phyloP scores from a whole-genome alignment of 2,797 vertebrate species.

The Spinibarbus caldwelli region DNA sequence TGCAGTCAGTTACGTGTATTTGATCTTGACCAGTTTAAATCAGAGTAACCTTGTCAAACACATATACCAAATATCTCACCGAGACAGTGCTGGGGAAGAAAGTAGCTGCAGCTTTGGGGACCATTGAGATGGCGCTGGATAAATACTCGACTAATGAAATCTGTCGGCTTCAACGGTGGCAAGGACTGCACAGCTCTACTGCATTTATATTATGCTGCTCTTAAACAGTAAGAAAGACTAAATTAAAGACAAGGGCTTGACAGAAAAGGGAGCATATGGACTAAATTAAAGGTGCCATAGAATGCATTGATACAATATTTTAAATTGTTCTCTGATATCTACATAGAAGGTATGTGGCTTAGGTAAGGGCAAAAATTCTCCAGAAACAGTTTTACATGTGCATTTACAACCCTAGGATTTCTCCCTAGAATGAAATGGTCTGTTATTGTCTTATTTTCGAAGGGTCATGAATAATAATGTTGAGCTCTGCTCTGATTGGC shows the following conservation, averaged over 20 bases:
- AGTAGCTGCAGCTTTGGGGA: slow-evolving; percentile 84
- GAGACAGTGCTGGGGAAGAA: slow-evolving; percentile 80
- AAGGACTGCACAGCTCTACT: slow-evolving; percentile 96
- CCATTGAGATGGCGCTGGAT: slow-evolving; percentile 85
- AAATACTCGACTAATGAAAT: slow-evolving; percentile 81
- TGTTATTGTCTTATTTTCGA: too few relatives aligned
- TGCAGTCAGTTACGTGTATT: neutral
- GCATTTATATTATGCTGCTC: slow-evolving; percentile 88
- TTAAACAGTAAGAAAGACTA: slow-evolving; percentile 82
- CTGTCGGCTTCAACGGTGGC: slow-evolving; percentile 96
- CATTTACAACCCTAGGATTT: too few relatives aligned
- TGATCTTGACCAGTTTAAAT: neutral
- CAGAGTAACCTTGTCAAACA: neutral
- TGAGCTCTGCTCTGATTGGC: too few relatives aligned
- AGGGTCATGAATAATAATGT: too few relatives aligned
- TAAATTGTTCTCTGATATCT: too few relatives aligned
- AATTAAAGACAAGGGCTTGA: slow-evolving; percentile 40
- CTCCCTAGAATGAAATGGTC: too few relatives aligned
- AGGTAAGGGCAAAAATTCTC: too few relatives aligned
- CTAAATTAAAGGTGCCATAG: too few relatives aligned
- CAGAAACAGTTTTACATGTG: too few relatives aligned
- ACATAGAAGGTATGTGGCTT: too few relatives aligned
- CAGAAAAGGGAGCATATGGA: neutral
- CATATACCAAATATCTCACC: neutral
- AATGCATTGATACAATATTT: too few relatives aligned